Evolutionary conservation across 2,888 invertebrate genomes (phyloP).

Genomic region (Portevinia maculata): DNA sequence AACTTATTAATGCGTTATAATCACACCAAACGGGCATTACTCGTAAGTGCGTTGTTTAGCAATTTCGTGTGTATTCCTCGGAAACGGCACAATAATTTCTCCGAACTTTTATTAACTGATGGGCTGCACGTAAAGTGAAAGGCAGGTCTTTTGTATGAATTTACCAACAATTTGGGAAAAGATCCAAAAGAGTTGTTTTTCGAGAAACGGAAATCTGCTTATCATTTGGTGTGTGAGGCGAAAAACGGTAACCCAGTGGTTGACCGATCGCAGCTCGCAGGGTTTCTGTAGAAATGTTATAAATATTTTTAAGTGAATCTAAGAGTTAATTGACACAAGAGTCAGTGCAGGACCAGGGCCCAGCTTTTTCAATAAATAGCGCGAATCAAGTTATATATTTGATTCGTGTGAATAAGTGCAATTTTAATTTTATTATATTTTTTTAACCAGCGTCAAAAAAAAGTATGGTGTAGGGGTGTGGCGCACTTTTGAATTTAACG

Average conservation of each 20-base stretch:
- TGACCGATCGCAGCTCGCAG: conserved; percentile 11
- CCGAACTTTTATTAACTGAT: conserved; percentile 65
- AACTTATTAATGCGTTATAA: conserved; percentile 74
- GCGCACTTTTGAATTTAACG: too few relatives aligned
- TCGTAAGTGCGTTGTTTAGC: conserved; percentile 70
- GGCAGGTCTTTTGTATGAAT: conserved; percentile 24
- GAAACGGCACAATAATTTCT: conserved; percentile 53
- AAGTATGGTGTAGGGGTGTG: too few relatives aligned
- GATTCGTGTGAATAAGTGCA: too few relatives aligned
- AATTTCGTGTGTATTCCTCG: conserved; percentile 29
- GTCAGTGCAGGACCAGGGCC: neutral
- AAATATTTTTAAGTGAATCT: neutral
- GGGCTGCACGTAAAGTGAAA: conserved; percentile 66
- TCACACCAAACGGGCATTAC: conserved; percentile 74
- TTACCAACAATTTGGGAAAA: conserved; percentile 12
- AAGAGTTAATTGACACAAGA: neutral
- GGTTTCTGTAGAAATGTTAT: neutral
- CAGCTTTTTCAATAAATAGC: too few relatives aligned
- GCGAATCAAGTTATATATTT: too few relatives aligned
- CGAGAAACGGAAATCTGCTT: neutral
- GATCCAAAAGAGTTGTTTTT: conserved; percentile 9
- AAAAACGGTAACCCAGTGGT: conserved; percentile 3
- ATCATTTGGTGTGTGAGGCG: neutral
- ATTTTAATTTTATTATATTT: too few relatives aligned
- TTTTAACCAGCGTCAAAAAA: too few relatives aligned